These are phyloP conservation scores for Bradypodion pumilum DNA, from an alignment of 2,797 vertebrate genomes.

Conservation along the genomic window DNA sequence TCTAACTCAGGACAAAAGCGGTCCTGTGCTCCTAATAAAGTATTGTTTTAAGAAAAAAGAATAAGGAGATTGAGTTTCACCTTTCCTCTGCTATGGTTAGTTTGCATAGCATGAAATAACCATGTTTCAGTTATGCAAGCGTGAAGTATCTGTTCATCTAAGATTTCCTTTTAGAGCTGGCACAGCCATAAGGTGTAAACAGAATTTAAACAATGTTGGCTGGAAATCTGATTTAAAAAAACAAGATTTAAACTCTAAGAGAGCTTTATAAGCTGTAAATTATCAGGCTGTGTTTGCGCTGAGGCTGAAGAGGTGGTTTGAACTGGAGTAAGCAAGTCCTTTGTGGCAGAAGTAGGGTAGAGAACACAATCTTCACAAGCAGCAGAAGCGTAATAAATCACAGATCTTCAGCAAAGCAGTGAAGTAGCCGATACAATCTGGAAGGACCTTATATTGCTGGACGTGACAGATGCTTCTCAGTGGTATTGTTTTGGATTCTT, in stretches of 20 bases:
- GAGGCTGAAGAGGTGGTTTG: slow-evolving; percentile 20
- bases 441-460: no score
- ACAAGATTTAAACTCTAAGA: slow-evolving; percentile 4
- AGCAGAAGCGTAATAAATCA: slow-evolving; percentile 20
- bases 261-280: slow-evolving; percentile 15
- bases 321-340: slow-evolving; percentile 31
- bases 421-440: not conserved
- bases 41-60: not conserved
- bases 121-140: not conserved
- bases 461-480: not conserved
- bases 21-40: not conserved
- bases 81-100: not conserved
- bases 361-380: slow-evolving; percentile 21
- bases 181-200: rapidly evolving
- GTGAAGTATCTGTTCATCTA: not conserved
- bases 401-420: slow-evolving; percentile 1
- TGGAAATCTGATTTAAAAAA: not conserved
- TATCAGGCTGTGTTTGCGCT: not conserved
- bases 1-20: not conserved
- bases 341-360: slow-evolving; percentile 33
- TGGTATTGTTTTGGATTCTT: not conserved
- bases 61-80: slow-evolving; percentile 14
- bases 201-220: slow-evolving; percentile 31
- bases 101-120: slow-evolving; percentile 26
- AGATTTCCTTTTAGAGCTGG: slow-evolving; percentile 30